These are phyloP conservation scores for Triops longicaudatus DNA, from an alignment of 1,140 invertebrate species.

Conservation along the genomic window DNA sequence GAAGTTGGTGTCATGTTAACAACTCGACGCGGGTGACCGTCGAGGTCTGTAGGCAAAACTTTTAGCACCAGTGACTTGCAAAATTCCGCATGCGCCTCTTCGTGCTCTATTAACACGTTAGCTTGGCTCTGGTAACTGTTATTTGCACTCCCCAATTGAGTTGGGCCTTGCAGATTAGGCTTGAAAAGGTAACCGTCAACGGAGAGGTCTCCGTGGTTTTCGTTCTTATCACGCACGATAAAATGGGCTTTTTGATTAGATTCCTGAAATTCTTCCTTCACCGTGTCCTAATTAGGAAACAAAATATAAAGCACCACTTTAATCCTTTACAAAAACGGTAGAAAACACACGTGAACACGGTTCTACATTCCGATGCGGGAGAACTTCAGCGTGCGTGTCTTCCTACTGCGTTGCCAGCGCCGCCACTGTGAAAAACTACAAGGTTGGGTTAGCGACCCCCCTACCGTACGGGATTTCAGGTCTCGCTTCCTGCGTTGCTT, in stretches of 20 bases:
- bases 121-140: neutral
- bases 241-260: neutral
- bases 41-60: neutral
- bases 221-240: neutral
- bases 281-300: neutral
- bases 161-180: neutral
- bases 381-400: slow-evolving; percentile 8
- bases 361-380: neutral
- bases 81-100: neutral
- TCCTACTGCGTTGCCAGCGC: neutral
- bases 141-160: neutral
- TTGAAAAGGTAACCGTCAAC: neutral
- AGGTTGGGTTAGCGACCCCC: neutral
- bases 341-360: too few species aligned
- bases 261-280: neutral
- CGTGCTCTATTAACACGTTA: neutral
- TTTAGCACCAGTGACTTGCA: neutral
- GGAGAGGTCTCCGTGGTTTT: neutral
- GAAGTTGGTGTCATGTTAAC: neutral
- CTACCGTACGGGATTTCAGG: neutral
- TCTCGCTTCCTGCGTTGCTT: neutral
- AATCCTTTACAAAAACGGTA: too few species aligned
- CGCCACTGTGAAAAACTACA: neutral
- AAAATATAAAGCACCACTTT: neutral
- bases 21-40: neutral